phyloP scores from a whole-genome alignment of 2,113 vertebrate genomes.

The Terrapene triunguis region DNA sequence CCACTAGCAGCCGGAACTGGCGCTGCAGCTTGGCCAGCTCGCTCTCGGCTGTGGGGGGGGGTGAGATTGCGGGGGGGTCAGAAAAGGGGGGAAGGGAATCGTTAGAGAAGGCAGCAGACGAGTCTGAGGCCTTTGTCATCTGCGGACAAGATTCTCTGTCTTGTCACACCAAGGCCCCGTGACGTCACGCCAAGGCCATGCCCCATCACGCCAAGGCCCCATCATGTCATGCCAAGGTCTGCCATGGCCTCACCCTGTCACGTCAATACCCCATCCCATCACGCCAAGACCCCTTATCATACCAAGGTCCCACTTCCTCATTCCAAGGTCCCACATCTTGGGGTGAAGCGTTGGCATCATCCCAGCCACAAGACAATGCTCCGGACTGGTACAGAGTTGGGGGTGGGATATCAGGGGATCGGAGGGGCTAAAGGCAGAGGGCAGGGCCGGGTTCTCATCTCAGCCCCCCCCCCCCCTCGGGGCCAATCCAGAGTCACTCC shows the following conservation, averaged over 20 bases:
- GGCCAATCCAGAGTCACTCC: background rate
- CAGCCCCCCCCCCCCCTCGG: background rate
- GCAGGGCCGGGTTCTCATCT: background rate
- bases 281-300: background rate
- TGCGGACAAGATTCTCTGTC: background rate
- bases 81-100: background rate
- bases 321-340: background rate
- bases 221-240: background rate
- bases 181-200: background rate
- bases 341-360: background rate
- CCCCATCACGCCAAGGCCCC: background rate
- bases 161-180: background rate
- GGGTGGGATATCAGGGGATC: background rate
- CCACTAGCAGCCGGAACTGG: conserved; percentile 86
- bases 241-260: background rate
- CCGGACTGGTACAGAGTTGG: too few species aligned
- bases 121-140: background rate
- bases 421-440: background rate
- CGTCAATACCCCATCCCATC: background rate
- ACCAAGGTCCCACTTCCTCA: background rate
- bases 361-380: background rate
- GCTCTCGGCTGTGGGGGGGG: conserved; percentile 66
- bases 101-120: background rate
- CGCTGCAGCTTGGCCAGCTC: conserved; percentile 86
- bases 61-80: background rate